Conservation (phyloP, 1,140 invertebrate genomes). For the Holcopasites calliopsidis region DNA sequence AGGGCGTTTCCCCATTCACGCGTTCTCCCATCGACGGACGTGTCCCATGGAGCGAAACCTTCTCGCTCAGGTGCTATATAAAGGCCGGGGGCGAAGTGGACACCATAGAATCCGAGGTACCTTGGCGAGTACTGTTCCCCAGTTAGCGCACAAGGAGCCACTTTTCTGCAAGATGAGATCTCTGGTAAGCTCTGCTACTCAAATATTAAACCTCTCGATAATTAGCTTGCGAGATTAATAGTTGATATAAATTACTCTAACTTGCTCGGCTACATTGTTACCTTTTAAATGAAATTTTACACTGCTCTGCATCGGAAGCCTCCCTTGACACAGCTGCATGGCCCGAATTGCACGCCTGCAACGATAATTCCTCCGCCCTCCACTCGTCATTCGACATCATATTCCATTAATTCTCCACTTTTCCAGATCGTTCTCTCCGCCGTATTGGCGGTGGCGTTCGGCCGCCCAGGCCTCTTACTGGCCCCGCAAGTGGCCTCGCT, state of each 20-base stretch:
- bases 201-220: too few relatives aligned
- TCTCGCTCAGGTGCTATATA: conserved; percentile 59
- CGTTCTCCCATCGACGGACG: conserved; percentile 24
- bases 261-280: too few relatives aligned
- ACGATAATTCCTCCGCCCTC: too few relatives aligned
- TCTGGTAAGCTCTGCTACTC: conserved; percentile 59
- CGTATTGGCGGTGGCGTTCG: conserved; percentile 60
- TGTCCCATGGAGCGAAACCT: conserved; percentile 35
- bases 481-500: conserved; percentile 23
- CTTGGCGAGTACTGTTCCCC: conserved; percentile 67
- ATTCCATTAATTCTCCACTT: not conserved
- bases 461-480: conserved; percentile 49
- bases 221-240: too few relatives aligned
- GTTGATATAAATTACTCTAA: too few relatives aligned
- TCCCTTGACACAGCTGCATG: too few relatives aligned
- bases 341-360: too few relatives aligned
- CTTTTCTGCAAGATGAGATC: conserved; percentile 57
- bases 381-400: too few relatives aligned
- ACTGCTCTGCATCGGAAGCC: too few relatives aligned
- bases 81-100: conserved; percentile 42
- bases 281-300: too few relatives aligned
- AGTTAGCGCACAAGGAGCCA: conserved; percentile 62
- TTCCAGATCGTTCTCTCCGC: conserved; percentile 67
- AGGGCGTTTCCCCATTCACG: conserved; percentile 40
- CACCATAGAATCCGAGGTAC: conserved; percentile 54